Base-by-base conservation (phyloP, 2,113 vertebrate genomes). In the Pipa parva region DNA sequence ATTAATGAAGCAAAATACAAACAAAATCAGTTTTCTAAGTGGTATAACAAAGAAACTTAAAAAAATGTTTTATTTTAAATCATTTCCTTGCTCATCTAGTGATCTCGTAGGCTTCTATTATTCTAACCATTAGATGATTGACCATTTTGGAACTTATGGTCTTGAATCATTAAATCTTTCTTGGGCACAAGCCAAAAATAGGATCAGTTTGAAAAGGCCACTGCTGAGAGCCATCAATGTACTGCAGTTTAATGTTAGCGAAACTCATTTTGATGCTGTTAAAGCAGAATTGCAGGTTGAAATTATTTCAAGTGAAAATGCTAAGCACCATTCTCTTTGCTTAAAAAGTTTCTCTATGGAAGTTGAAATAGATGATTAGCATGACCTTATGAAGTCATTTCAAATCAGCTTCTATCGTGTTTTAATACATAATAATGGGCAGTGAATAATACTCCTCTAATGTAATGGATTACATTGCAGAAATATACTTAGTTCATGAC, bases 21-120 rank as follows among this genome's bases (percentile, higher is more conserved):
- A 61, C 66, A 68, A 66, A 56, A 46, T 42, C 45, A 56, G n/a
- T 58, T 59, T 10, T n/a, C 20, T 28, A 7, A 24, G 27, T 45
- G 33, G 12, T 39, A 54, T 61, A 70, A 61, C 39, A 68, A 59
- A 50, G 42, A 42, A 60, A 22, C 51, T 42, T 68, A 60, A 39
- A 59, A 59, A 69, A 70, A 42, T 22, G 24, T 70, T 61, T 70
- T 36, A 61, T 61, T 60, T 36, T 42, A 42, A 52, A 48, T 20
- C 11, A 24, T 42, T 39, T 61, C 51, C 57, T 42, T 37, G 25
- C 36, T 70, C 60, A 70, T 39, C 58, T 61, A 61, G 48, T 61
- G 58, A 70, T 70, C 48, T 70, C 58, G 61, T 70, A 61, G 42
- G 66, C 58, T 39, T 42, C 66, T 70, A 70, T 70, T 70, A 70